phyloP scores from a whole-genome alignment of 2,888 invertebrate genomes.

The Melanchra persicariae region DNA sequence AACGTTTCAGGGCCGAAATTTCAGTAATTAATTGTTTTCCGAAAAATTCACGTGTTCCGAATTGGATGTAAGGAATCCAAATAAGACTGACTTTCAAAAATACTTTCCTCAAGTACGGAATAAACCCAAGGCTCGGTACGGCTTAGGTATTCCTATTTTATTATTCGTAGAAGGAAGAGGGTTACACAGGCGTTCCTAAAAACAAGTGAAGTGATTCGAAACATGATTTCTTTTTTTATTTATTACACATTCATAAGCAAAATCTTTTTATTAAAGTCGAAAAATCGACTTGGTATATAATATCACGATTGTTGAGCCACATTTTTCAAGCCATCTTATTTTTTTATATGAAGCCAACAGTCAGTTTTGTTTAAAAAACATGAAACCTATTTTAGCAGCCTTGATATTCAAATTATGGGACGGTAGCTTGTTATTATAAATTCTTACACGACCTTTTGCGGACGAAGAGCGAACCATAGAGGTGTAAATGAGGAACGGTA shows the following conservation, averaged over 20 bases:
- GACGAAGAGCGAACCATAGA: slow-evolving; percentile 4
- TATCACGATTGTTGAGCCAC: background rate
- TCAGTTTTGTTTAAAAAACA: slow-evolving; percentile 13
- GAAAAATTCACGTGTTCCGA: slow-evolving; percentile 2
- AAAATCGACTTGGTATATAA: too few species aligned
- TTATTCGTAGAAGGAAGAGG: slow-evolving; percentile 36
- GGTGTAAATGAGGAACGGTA: slow-evolving; percentile 35
- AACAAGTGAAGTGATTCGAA: slow-evolving; percentile 24
- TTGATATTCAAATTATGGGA: slow-evolving; percentile 40
- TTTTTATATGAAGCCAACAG: background rate
- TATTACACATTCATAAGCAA: background rate
- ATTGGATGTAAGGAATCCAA: slow-evolving; percentile 25
- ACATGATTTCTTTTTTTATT: background rate
- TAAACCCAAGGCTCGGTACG: slow-evolving; percentile 19
- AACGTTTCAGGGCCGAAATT: slow-evolving; percentile 1
- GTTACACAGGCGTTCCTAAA: slow-evolving; percentile 15
- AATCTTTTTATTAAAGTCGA: background rate
- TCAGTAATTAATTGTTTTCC: slow-evolving; percentile 5
- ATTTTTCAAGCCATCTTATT: background rate
- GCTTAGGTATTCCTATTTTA: slow-evolving; percentile 31
- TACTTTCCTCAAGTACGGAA: slow-evolving; percentile 13
- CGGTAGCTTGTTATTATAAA: slow-evolving; percentile 35
- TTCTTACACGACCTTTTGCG: slow-evolving; percentile 32
- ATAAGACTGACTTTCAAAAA: slow-evolving; percentile 28
- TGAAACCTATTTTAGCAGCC: slow-evolving; percentile 22